Evolutionary conservation across 2,888 invertebrate genomes (phyloP), one percentile per base, ranked within the genome.

Genomic region (Kuschelorhynchus macadamiae): DNA sequence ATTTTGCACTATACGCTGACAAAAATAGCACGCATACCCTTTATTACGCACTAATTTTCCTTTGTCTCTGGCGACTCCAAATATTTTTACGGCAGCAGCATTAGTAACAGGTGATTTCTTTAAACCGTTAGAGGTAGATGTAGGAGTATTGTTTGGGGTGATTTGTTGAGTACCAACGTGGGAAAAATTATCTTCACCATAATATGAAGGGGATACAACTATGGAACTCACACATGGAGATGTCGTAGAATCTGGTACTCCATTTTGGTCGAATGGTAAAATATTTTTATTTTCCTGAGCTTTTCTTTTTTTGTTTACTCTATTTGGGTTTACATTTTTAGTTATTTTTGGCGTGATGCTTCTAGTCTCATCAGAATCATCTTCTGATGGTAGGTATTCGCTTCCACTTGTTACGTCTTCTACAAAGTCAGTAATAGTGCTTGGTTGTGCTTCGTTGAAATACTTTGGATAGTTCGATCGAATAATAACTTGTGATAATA

Each of bases 11-110:
- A 30, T 63, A 25, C 55, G 36, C 17, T 18, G 39, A 21, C 65
- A 65, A 33, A 59, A 65, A 52, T 59, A 50, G 30, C 65, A 59
- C 9, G 36, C 56, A 11, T 65, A 52, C 9, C 44, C 39, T 65
- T 59, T 11, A 25, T 57, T 52, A 16, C 65, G 20, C 0, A 59
- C 30, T 16, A 56, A 21, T 18, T 41, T 32, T 18, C 64, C 64
- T 30, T 64, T 49, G n/a, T 21, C 47, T 32, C 20, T 64, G 20
- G 55, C 20, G 21, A 57, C 56, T 56, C 21, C 21, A 61, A 33
- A 39, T 9, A 50, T 21, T 9, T 46, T 8, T 4, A 20, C 8
- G 17, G 25, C 7, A 25, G 2, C 5, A 16, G 4, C 36, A 36
- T 11, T 11, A 36, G 11, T 36, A 36, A n/a, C 36, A 36, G 36